phyloP scores from a whole-genome alignment of 1,140 invertebrate genomes.

The Frieseomelitta varia region DNA sequence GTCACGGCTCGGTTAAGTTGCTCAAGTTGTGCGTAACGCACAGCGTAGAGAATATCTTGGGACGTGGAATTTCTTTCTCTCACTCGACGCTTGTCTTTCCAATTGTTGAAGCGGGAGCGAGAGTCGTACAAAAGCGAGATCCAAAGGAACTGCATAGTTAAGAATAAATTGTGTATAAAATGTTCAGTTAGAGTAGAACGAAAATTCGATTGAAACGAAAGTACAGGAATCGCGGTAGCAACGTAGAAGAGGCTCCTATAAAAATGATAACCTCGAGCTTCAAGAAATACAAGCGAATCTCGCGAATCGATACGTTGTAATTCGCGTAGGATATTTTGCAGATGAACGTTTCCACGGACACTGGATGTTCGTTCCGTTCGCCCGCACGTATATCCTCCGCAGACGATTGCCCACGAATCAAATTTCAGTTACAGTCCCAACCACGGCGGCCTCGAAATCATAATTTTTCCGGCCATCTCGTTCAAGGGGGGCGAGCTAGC shows the following conservation, averaged over 20 bases:
- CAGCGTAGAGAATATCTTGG: too few species aligned
- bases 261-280: too few species aligned
- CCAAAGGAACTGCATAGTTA: not conserved
- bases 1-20: not conserved
- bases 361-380: too few species aligned
- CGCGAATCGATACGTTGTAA: not conserved
- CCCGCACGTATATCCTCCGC: not conserved
- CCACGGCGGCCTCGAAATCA: conserved; percentile 5
- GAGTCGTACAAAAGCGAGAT: not conserved
- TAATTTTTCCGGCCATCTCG: conserved; percentile 45
- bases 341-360: too few species aligned
- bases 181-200: too few species aligned
- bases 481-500: not conserved
- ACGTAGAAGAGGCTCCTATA: not conserved
- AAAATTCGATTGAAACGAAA: not conserved
- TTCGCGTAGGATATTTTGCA: not conserved
- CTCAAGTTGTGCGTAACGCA: too few species aligned
- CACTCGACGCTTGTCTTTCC: not conserved
- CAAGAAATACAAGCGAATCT: too few species aligned
- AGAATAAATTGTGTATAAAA: not conserved
- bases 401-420: not conserved
- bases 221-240: not conserved
- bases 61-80: not conserved
- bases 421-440: conserved; percentile 15
- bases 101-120: not conserved